Base-by-base conservation (phyloP, 2,888 invertebrate genomes). In the Platerodrilus igneus region DNA sequence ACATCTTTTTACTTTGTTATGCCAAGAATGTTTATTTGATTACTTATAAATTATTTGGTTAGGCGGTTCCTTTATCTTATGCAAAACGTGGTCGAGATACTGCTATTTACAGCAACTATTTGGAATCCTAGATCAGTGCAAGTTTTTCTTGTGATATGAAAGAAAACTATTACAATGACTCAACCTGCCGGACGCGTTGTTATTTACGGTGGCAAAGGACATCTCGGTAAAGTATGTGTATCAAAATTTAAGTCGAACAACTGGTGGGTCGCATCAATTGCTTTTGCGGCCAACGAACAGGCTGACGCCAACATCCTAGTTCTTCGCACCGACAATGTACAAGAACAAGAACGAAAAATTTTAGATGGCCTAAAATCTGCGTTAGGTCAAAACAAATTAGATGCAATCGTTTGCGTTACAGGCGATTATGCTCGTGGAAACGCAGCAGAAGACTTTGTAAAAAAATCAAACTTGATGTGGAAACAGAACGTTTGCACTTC, bases 381-480 rank as follows among this genome's bases (percentile, higher is more conserved):
- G n/a, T 66, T 88, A 17, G 77, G 77, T 53, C 81, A 78, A 44
- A 74, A 84, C 43, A 88, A 91, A 72, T 67, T 94, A 55, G 92
- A 92, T 71, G 93, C 89, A 11, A 78, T 96, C 22, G 82, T 96
- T 53, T 95, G 94, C 69, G 95, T 96, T 9, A 96, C 95, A 43
- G 95, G 95, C 25, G 95, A 94, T 33, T 95, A 93, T 93, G 90
- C 91, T 16, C 86, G 93, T 29, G 94, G 94, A 14, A 92, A 89
- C 73, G 84, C 89, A 5, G 75, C 77, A 34, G 82, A 86, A 68
- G 92, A 90, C 59, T 81, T 94, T 48, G 75, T 90, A 29, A 87
- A 88, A 65, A 91, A 86, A 62, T 74, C 85, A 2, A 92, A 95
- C 56, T 63, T 88, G 25, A 93, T 93, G 91, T 89, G 90, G 86